phyloP scores from a whole-genome alignment of 2,888 invertebrate genomes.

The Limenitis camilla region DNA sequence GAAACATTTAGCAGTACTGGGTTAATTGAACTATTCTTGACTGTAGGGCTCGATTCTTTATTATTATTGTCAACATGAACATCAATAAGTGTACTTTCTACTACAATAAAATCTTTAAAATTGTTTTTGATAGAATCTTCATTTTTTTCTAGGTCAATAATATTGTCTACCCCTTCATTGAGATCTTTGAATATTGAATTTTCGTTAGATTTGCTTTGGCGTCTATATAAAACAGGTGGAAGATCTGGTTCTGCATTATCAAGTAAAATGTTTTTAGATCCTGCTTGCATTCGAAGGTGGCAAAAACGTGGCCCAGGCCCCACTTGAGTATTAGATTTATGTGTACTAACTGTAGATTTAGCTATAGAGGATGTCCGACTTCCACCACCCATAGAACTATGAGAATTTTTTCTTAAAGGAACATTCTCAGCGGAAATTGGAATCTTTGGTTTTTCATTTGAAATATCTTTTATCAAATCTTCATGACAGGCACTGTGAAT shows the following conservation, averaged over 20 bases:
- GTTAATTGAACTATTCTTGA: constrained; percentile 52
- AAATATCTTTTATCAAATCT: constrained; percentile 47
- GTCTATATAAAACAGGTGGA: constrained; percentile 82
- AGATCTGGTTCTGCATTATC: constrained; percentile 84
- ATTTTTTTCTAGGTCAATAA: constrained; percentile 51
- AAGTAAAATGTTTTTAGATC: constrained; percentile 85
- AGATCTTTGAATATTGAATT: constrained; percentile 64
- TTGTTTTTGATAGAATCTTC: constrained; percentile 41
- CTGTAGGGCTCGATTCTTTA: constrained; percentile 46
- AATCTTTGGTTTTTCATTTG: constrained; percentile 42
- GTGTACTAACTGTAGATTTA: constrained; percentile 68
- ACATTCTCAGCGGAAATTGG: constrained; percentile 42
- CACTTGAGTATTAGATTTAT: constrained; percentile 65
- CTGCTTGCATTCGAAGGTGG: constrained; percentile 83
- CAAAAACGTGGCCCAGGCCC: constrained; percentile 83
- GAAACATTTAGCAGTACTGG: constrained; percentile 64
- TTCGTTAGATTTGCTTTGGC: constrained; percentile 71
- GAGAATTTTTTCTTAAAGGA: constrained; percentile 54
- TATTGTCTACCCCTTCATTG: constrained; percentile 56
- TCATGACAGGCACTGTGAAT: constrained; percentile 50
- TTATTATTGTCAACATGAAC: constrained; percentile 62
- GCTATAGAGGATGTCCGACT: constrained; percentile 67
- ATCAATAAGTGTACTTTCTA: constrained; percentile 65
- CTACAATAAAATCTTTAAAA: constrained; percentile 49
- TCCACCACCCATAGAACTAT: constrained; percentile 62